Evolutionary conservation across 2,113 vertebrate species (phyloP).

Genomic region (Sardina pilchardus): DNA sequence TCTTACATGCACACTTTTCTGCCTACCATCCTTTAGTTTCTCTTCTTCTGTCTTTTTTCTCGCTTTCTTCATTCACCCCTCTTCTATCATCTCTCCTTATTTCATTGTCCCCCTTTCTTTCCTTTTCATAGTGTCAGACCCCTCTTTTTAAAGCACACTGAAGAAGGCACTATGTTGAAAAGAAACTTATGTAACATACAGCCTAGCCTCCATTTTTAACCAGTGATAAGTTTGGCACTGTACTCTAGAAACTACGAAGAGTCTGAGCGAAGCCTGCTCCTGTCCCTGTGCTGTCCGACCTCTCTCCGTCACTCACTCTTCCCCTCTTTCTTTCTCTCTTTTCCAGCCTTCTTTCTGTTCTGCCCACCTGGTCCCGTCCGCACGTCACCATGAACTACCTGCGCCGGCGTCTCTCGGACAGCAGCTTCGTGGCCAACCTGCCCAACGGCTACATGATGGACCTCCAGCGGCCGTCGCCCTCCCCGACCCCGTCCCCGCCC

Average conservation of each 20-base stretch:
- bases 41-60: neutral
- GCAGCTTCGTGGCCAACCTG: constrained; percentile 94
- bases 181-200: too few relatives aligned
- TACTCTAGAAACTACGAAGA: too few relatives aligned
- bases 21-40: neutral
- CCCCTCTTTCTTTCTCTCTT: neutral
- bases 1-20: too few relatives aligned
- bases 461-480: constrained; percentile 79
- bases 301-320: too few relatives aligned
- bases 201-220: too few relatives aligned
- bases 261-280: too few relatives aligned
- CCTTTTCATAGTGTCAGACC: too few relatives aligned
- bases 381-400: constrained; percentile 90
- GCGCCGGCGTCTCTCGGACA: constrained; percentile 91
- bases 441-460: constrained; percentile 98
- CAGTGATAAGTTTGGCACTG: too few relatives aligned
- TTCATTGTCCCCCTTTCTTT: neutral
- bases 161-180: too few relatives aligned
- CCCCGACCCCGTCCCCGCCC: neutral
- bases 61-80: neutral
- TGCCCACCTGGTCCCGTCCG: constrained; percentile 26
- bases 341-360: constrained; percentile 40
- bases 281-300: too few relatives aligned
- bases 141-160: too few relatives aligned
- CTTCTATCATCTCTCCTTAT: neutral